Conservation (phyloP, 2,113 vertebrate species). For the Psittacula cyanocephala region DNA sequence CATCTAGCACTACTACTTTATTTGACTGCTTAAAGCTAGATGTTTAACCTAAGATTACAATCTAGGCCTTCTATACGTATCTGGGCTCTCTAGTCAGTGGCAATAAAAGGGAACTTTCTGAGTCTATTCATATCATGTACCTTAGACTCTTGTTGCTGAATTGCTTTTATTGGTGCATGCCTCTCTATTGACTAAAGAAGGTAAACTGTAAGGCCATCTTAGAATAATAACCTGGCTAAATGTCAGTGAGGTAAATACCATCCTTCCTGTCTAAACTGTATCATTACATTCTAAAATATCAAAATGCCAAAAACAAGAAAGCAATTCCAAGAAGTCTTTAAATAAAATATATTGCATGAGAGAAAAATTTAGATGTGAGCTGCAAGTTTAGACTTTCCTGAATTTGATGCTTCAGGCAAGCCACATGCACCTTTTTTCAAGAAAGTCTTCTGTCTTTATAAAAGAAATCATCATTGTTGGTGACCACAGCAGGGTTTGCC, state of each 20-base stretch:
- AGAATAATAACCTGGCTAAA: background rate
- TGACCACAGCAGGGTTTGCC: background rate
- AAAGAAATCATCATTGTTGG: background rate
- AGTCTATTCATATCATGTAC: background rate
- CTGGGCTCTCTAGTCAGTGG: background rate
- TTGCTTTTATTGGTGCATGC: background rate
- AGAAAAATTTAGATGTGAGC: background rate
- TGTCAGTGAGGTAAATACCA: rapidly evolving
- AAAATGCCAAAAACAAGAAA: background rate
- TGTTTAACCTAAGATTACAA: rapidly evolving
- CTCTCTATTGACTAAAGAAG: background rate
- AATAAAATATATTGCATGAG: background rate
- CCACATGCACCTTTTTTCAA: background rate
- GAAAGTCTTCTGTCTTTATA: background rate
- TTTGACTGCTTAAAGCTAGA: background rate
- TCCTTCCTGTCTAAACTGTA: background rate
- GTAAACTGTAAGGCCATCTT: background rate
- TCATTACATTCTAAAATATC: background rate
- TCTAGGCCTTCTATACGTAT: background rate
- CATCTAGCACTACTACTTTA: background rate
- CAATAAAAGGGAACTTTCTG: background rate
- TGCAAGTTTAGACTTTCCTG: background rate
- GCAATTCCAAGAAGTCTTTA: background rate
- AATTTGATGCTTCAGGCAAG: background rate
- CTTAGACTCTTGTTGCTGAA: background rate